Evolutionary conservation across 2,113 vertebrate genomes (phyloP), one percentile per base, ranked within the genome.

Genomic region (Acrocephalus kingi): DNA sequence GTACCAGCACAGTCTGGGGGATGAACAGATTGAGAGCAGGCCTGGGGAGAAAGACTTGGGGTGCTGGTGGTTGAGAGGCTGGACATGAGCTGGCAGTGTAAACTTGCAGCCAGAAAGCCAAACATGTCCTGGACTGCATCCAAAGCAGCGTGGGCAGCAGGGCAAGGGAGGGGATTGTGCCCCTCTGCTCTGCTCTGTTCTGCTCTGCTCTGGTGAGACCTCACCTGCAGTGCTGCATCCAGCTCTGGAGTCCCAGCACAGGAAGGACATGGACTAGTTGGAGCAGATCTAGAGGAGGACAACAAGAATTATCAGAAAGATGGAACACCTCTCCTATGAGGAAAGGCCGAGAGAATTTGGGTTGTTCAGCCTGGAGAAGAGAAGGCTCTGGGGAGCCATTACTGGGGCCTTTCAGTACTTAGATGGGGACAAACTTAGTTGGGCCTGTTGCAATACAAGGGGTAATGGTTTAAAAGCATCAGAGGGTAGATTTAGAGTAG

Each of bases 91-190:
- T 5, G 8, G 15, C 27, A 15, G 5, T 15, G 28, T 19, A 33
- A 5, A 27, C 28, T 54, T 33, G 5, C 33, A 19, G 39, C 10
- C 64, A 69, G 54, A 61, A 37, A 77, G 46, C 17, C 54, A 59
- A 59, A 37, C 3, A 1, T 0, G 1, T 31, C 31, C 63, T 45
- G 31, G 46, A 22, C 11, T 59, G 11, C 17, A 45, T 43, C 17
- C 9, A 76, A 17, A 68, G 62, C 11, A 68, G 9, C 0, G 1
- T 43, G 45, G 4, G 1, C 52, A 86, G 45, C 25, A 51, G 35
- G 25, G 13, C 1, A 0, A 76, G 20, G 25, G 31, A 51, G 1
- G 20, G 17, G 13, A 31, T 59, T 67, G 13, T 51, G 37, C 7
- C 6, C 7, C 21, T 76, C 62, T 61, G 27, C 35, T 75, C 23